Evolutionary conservation across 2,797 vertebrate genomes (phyloP), one percentile per base, ranked within the genome.

Genomic region (Enteromius radiatus): DNA sequence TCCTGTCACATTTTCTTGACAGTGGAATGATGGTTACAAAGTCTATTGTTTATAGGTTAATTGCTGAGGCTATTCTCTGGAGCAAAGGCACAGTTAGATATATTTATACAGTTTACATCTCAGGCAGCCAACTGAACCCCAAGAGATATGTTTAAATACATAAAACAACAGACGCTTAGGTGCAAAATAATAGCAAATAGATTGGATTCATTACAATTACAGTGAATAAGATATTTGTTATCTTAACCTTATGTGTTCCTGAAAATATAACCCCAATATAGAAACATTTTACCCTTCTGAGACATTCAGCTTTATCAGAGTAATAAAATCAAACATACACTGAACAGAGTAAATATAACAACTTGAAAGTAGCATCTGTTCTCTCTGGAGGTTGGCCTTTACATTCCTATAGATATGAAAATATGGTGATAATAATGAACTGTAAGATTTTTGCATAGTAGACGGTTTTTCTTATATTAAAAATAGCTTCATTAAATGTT

Each of bases 291-390:
- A n/a, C 10, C 43, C 38, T 61, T 54, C 70, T 65, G 79, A 77
- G 15, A n/a, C 36, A 21, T 23, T 63, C 31, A 78, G 52, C 56
- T 73, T 33, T 21, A 67, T 68, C 61, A 59, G 21, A 68, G 52
- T 21, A 70, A 64, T 81, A 65, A 77, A 84, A 84, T 84, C 54
- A 76, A 38, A n/a, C 23, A 74, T 21, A 52, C 31, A 70, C 43
- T 14, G 31, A 64, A 76, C 19, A 61, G 23, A 41, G 65, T 64
- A 81, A 26, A 70, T 28, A 31, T 79, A 63, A 61, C 26, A 23
- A 52, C 47, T 49, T 17, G 47, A 47, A 47, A 73, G 47, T n/a
- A 73, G 47, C 28, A 1, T 54, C 23, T 56, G 11, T 28, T 36
- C 47, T 79, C 52, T 70, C 23, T 23, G 8, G 28, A 21, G 23